Evolutionary conservation across 2,888 invertebrate species (phyloP), one percentile per base, ranked within the genome.

Genomic region (Caenorhabditis sp.): DNA sequence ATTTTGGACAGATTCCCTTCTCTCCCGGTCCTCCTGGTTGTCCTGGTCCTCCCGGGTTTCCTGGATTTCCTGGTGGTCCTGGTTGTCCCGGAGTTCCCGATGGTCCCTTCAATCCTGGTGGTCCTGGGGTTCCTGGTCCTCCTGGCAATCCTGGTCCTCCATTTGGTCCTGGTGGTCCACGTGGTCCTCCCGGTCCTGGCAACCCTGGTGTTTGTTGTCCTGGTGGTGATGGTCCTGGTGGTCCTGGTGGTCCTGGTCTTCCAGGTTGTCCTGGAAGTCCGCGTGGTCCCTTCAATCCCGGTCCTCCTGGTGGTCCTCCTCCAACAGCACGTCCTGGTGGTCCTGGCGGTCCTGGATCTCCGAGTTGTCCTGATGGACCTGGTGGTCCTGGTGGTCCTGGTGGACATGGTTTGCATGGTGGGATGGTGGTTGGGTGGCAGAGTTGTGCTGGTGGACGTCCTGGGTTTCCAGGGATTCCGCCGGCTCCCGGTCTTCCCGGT

Each of bases 1-100:
- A 83, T 70, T 83, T 83, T 59, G 83, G 83, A 70, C 83, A 83
- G 69, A 83, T 83, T 57, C 83, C 83, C 58, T 76, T 71, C 76
- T 83, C 83, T 72, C 83, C 83, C 10, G 23, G n/a, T 31, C 63
- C 53, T 59, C 71, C 81, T 57, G 57, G 60, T 58, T 75, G 70
- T 52, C 78, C 78, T 21, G 76, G 71, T 21, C 58, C 57, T 56
- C 77, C 80, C 23, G 76, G 72, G 1, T 64, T 49, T 67, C 77
- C 76, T 12, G 72, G 71, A 14, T 68, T 64, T 66, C 76, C 76
- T 52, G 71, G 63, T 12, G 64, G 52, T 65, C 79, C 79, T 26
- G 77, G 77, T 53, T 68, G 68, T 65, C 82, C 82, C 56, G 72
- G 70, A 17, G 71, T 64, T 70, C 80, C 80, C 53, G 75, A 64